Evolutionary conservation across 2,113 vertebrate genomes (phyloP), one percentile per base, ranked within the genome.

Genomic region (Myrmophylax atrothorax): DNA sequence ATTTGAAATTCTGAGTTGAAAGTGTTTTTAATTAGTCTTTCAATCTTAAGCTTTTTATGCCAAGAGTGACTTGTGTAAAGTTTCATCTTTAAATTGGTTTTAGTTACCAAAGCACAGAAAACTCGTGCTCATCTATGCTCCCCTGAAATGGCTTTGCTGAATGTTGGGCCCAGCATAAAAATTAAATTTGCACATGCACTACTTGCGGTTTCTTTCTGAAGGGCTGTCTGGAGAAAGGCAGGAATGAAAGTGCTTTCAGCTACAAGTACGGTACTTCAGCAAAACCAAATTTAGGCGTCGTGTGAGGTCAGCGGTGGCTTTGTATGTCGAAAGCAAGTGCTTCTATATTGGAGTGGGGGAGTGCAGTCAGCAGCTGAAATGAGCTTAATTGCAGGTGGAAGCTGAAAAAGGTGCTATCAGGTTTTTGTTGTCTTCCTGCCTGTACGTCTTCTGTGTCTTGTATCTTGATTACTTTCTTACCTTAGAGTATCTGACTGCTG

Each of bases 161-260:
- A 20, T 40, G 76, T 64, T 87, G 52, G 69, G 37, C 58, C 66
- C 74, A 84, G 66, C 19, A 1, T 52, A 76, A 91, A 89, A 87
- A 72, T 7, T 87, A 69, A 87, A 75, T 95, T 82, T 49, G 67
- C 77, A 37, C 74, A n/a, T 78, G 53, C 1, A 2, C 49, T 75
- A 26, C 77, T 94, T 92, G 80, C 64, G 78, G 60, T 35, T 83
- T 64, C 25, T 2, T 76, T 90, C 47, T 66, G 31, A 90, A 87
- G 72, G 91, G 35, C 84, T 95, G 81, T 87, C 89, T 89, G 80
- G 89, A 92, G 92, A 92, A 88, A 89, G 87, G 85, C 82, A 74
- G 91, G 76, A 67, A 92, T 94, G 80, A 84, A 96, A 95, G 89
- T 95, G 74, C 69, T 96, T 96, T 91, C 76, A 93, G 84, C 89